Conservation (phyloP, 2,113 vertebrate genomes). For the Caranx ignobilis region DNA sequence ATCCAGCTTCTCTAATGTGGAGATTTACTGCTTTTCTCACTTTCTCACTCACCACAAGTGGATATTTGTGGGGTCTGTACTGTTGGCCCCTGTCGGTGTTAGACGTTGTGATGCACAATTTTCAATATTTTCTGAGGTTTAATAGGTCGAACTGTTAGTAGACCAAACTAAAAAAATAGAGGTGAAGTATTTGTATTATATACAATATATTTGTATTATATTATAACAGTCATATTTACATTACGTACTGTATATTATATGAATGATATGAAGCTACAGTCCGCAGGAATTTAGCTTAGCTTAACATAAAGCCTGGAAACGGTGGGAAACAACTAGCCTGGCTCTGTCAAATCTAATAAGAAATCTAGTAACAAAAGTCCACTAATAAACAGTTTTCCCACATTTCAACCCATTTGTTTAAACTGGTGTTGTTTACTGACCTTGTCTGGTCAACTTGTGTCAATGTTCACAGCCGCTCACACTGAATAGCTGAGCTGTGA, state of each 20-base stretch:
- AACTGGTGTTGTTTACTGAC: not conserved
- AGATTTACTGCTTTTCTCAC: not conserved
- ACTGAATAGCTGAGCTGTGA: conserved; percentile 30
- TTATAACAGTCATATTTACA: no score
- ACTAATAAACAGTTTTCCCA: not conserved
- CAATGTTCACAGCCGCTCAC: conserved; percentile 29
- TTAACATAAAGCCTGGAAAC: not conserved
- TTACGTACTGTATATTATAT: not conserved
- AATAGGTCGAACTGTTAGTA: not conserved
- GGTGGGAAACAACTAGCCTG: no score
- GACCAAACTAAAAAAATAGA: not conserved
- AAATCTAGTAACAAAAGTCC: no score
- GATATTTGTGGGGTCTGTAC: no score
- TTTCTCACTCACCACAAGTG: no score
- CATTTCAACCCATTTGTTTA: not conserved
- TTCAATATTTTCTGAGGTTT: not conserved
- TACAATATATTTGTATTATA: no score
- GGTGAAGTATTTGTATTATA: not conserved
- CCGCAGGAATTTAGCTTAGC: not conserved
- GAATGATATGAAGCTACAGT: not conserved
- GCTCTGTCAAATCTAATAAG: no score
- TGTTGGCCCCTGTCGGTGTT: no score
- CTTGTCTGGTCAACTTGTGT: not conserved
- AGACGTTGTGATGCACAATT: no score
- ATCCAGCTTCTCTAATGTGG: not conserved